These are phyloP conservation scores for Leuciscus idus DNA, from an alignment of 2,113 vertebrate species.

Conservation along the genomic window DNA sequence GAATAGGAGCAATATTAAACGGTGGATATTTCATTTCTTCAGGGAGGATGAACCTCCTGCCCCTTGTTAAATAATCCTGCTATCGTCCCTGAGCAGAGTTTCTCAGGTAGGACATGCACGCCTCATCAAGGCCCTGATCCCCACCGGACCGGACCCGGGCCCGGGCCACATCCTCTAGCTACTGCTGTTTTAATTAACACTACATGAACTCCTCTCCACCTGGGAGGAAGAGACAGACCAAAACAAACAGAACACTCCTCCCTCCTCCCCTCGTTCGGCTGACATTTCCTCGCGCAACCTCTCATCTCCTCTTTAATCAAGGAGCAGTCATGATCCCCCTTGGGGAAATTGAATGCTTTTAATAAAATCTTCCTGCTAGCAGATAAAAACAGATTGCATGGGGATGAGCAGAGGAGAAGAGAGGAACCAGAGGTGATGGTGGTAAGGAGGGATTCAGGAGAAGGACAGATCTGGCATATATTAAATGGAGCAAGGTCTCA, in stretches of 20 bases:
- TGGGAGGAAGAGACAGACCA: conserved; percentile 14
- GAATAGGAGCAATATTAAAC: conserved; percentile 7
- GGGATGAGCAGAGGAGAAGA: conserved; percentile 25
- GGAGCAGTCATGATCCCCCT: conserved; percentile 45
- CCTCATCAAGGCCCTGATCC: conserved; percentile 12
- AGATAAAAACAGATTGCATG: conserved; percentile 58
- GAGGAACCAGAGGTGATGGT: conserved; percentile 10
- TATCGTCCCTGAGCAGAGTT: conserved; percentile 9
- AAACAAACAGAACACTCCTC: conserved; percentile 34
- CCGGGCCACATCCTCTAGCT: conserved; percentile 35
- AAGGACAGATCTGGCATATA: conserved; percentile 23
- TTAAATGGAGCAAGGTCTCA: conserved; percentile 55
- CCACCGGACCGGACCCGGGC: conserved; percentile 18
- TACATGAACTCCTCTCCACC: conserved; percentile 37
- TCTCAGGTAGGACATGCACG: conserved; percentile 12
- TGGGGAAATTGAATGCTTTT: conserved; percentile 47
- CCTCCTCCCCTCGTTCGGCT: background rate
- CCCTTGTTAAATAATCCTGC: conserved; percentile 22
- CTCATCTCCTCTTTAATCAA: conserved; percentile 59
- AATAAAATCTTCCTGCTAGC: conserved; percentile 59
- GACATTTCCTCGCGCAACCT: conserved; percentile 41
- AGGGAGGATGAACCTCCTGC: background rate
- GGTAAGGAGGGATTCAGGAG: conserved; percentile 17
- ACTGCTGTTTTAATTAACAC: conserved; percentile 45
- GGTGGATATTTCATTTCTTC: background rate